Percentiles rank a stretch among this genome's conserved stretches.
These are phyloP conservation scores for Centropus unirufus DNA, from an alignment of 2,113 vertebrate genomes.

Conservation along the genomic window DNA sequence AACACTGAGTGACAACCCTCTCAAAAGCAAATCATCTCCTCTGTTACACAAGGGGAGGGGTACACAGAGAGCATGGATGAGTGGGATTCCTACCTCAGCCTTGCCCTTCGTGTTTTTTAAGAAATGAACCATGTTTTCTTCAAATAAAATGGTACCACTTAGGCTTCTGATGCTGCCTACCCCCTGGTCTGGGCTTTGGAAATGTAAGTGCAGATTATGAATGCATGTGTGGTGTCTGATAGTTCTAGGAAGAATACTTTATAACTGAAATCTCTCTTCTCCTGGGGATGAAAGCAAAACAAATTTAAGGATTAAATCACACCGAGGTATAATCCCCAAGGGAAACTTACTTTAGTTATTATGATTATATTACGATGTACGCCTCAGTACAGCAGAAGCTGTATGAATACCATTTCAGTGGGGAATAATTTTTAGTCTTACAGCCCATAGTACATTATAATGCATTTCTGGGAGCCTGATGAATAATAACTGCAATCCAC, in stretches of 20 bases:
- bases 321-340: slow-evolving; percentile 75
- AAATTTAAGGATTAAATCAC: slow-evolving; percentile 84
- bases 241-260: slow-evolving; percentile 73
- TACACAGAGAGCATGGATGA: background rate
- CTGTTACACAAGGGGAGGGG: background rate
- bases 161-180: background rate
- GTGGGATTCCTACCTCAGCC: background rate
- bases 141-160: slow-evolving; percentile 27
- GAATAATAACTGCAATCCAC: slow-evolving; percentile 36
- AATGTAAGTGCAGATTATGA: slow-evolving; percentile 61
- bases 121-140: background rate
- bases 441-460: slow-evolving; percentile 71
- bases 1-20: background rate
- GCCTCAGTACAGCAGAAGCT: slow-evolving; percentile 68
- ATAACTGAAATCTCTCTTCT: slow-evolving; percentile 76
- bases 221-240: slow-evolving; percentile 56
- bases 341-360: slow-evolving; percentile 77
- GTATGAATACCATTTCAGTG: slow-evolving; percentile 67
- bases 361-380: slow-evolving; percentile 73
- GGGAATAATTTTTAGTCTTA: slow-evolving; percentile 79
- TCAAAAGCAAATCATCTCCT: background rate
- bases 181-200: slow-evolving; percentile 57
- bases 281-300: slow-evolving; percentile 79
- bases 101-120: background rate
- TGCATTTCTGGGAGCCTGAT: slow-evolving; percentile 69